These are phyloP conservation scores for Crotalus viridis DNA, from an alignment of 2,113 vertebrate species.

Conservation along the genomic window DNA sequence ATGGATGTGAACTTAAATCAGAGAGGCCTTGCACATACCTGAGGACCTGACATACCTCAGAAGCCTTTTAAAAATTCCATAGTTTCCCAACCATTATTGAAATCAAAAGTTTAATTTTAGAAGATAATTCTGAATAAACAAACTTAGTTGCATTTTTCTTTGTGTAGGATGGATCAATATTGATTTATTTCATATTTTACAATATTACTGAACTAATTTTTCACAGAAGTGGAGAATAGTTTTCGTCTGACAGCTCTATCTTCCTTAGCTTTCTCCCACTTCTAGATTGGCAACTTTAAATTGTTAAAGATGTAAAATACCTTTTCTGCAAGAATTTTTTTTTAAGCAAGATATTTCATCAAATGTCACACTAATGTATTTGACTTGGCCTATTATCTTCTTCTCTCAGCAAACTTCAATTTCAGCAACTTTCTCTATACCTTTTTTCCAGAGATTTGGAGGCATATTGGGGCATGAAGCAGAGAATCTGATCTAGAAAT, in stretches of 20 bases:
- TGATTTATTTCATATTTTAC: not conserved
- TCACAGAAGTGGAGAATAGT: not conserved
- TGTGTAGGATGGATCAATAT: not conserved
- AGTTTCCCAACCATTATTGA: not conserved
- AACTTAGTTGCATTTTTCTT: not conserved
- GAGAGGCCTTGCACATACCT: not conserved
- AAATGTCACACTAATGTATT: not conserved
- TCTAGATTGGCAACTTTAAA: not conserved
- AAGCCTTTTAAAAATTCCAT: not conserved
- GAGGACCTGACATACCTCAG: not conserved
- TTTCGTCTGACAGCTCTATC: not conserved
- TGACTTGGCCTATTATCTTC: not conserved
- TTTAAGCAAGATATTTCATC: not conserved
- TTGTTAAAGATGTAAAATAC: not conserved
- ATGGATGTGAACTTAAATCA: not conserved
- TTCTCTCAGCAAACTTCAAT: not conserved
- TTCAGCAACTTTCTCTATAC: not conserved
- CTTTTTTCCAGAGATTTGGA: not conserved
- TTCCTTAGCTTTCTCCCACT: not conserved
- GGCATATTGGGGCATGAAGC: not conserved
- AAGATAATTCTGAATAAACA: not conserved
- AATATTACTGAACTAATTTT: not conserved
- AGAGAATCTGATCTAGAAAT: not conserved
- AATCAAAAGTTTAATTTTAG: not conserved
- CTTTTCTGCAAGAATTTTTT: not conserved